Conservation (phyloP, 1,140 invertebrate species). For the Platorchestia sp. region DNA sequence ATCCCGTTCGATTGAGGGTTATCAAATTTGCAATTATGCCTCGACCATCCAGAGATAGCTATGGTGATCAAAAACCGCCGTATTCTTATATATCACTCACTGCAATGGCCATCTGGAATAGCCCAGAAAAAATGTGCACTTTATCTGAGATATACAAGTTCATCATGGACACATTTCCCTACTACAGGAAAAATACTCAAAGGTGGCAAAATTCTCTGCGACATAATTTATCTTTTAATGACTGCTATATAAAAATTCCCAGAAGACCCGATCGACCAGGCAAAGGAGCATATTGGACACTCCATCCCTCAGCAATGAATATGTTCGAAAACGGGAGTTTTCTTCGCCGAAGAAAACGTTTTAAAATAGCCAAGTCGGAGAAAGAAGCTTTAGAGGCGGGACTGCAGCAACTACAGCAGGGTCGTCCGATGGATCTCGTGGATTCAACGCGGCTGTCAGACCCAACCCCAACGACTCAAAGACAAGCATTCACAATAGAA, state of each 20-base stretch:
- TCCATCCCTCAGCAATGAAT: constrained; percentile 88
- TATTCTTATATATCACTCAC: constrained; percentile 97
- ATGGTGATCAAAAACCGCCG: constrained; percentile 94
- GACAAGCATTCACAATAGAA: constrained; percentile 62
- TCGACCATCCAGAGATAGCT: constrained; percentile 89
- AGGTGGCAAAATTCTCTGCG: constrained; percentile 88
- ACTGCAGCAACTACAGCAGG: constrained; percentile 71
- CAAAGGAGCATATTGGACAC: constrained; percentile 91
- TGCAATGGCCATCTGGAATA: constrained; percentile 96
- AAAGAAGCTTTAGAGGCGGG: constrained; percentile 80
- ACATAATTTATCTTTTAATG: constrained; percentile 92
- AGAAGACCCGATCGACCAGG: constrained; percentile 87
- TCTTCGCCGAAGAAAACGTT: constrained; percentile 87
- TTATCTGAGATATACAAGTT: constrained; percentile 94
- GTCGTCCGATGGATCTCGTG: constrained; percentile 44
- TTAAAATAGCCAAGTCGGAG: constrained; percentile 85
- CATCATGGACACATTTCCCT: constrained; percentile 91
- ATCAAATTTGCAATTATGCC: constrained; percentile 77
- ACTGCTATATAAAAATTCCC: constrained; percentile 95
- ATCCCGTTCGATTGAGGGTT: background rate
- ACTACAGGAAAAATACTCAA: constrained; percentile 90
- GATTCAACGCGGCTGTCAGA: constrained; percentile 51
- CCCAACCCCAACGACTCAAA: background rate
- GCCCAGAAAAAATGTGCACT: constrained; percentile 94
- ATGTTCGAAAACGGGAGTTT: constrained; percentile 97